These are phyloP conservation scores for Callaeas wilsoni DNA, from an alignment of 2,113 vertebrate species.

Conservation along the genomic window DNA sequence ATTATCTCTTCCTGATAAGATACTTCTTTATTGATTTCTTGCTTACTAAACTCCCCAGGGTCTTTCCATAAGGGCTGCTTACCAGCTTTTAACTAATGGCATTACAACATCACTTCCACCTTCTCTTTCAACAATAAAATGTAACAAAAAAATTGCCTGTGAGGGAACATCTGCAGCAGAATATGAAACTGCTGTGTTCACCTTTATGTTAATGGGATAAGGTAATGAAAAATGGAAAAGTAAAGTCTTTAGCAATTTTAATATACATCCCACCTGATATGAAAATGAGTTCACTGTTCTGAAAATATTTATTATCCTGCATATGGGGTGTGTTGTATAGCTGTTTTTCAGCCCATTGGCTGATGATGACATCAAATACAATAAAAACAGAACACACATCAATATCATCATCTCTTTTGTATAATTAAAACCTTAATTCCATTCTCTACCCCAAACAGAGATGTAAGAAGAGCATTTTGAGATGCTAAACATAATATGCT, in stretches of 20 bases:
- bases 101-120: background rate
- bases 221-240: background rate
- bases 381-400: background rate
- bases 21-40: constrained; percentile 20
- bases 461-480: background rate
- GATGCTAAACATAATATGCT: background rate
- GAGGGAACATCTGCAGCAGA: background rate
- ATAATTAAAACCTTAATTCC: background rate
- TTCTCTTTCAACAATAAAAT: background rate
- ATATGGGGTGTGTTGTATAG: background rate
- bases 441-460: background rate
- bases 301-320: background rate
- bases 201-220: background rate
- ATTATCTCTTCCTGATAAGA: constrained; percentile 11
- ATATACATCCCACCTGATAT: background rate
- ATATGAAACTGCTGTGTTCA: background rate
- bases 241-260: background rate
- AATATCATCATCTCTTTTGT: background rate
- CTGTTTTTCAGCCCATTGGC: background rate
- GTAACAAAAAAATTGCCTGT: background rate
- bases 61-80: background rate
- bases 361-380: background rate
- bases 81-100: constrained; percentile 15
- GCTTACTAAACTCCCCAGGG: background rate
- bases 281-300: background rate